Base-by-base conservation (phyloP, 2,888 invertebrate species). In the Neoaliturus tenellus region DNA sequence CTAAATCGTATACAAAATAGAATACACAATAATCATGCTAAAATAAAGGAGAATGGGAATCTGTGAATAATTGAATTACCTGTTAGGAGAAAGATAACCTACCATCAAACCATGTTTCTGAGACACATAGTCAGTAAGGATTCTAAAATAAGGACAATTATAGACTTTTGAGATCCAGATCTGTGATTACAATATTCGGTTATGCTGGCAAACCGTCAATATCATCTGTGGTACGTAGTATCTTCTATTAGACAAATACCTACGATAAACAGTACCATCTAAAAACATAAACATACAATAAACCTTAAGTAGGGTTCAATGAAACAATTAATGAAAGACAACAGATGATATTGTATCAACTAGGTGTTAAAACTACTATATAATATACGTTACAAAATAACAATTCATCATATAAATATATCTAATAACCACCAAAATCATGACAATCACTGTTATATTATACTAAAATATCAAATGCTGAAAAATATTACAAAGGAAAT, bases 341-440 rank as follows among this genome's bases (percentile, higher is more conserved):
- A 71, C 71, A 71, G 23, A 62, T 55, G 55, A 55, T 55, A 55
- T 48, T 14, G 10, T 55, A 55, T 20, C 55, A 62, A 62, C 62
- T 28, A 62, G 62, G 35, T 71, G 17, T 71, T 71, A 71, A 71
- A 71, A 71, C 71, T 71, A 71, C 25, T 20, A 71, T 71, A 71
- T 71, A 71, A 71, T 71, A 71, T 71, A 71, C 31, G 25, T 17
- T 71, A 71, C 71, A 71, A 67, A 71, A 71, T 25, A 71, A 39
- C 71, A 39, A 35, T 39, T 39, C 14, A 1, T 39, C 10, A 55
- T 62, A 62, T 25, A 28, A 5, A 62, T 17, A 62, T 31, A 28
- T 62, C 6, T 28, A 31, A 31, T 62, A 31, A 31, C 28, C 12
- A 62, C 8, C 14, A 31, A 62, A 62, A 10, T 25, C 28, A 55